These are phyloP conservation scores for Crotalus horridus DNA, from an alignment of 2,113 vertebrate species.

Conservation along the genomic window DNA sequence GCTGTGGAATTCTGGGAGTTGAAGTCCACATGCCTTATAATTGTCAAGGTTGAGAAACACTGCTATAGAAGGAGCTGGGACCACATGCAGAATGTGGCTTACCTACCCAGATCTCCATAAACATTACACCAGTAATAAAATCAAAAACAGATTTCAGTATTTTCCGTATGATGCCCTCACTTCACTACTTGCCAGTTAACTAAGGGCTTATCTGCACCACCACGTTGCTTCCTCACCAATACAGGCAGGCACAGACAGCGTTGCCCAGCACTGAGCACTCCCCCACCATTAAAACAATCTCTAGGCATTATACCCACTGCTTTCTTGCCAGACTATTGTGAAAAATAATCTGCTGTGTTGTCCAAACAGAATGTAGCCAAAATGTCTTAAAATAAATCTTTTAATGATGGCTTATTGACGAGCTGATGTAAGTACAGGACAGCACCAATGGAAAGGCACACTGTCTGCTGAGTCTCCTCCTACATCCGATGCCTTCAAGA, in stretches of 20 bases:
- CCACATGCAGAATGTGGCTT: background rate
- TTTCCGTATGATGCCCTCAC: background rate
- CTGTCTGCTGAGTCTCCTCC: background rate
- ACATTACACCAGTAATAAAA: slow-evolving; percentile 27
- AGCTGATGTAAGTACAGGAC: background rate
- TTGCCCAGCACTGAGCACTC: background rate
- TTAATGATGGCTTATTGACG: background rate
- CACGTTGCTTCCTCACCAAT: background rate
- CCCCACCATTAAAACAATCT: background rate
- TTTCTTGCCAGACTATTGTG: background rate
- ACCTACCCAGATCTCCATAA: background rate
- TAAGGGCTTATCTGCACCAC: background rate
- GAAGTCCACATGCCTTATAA: too few species aligned
- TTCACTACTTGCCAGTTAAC: slow-evolving; percentile 6
- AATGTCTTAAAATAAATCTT: background rate
- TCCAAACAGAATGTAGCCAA: background rate
- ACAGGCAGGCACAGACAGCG: background rate
- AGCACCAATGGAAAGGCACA: background rate
- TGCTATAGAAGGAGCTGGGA: background rate
- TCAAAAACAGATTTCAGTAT: background rate
- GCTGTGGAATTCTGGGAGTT: too few species aligned
- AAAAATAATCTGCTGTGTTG: background rate
- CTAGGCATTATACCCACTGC: background rate
- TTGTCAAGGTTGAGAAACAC: too few species aligned
- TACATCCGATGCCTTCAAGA: background rate